Base-by-base conservation (phyloP, 2,113 vertebrate species). In the Myxocyprinus asiaticus region DNA sequence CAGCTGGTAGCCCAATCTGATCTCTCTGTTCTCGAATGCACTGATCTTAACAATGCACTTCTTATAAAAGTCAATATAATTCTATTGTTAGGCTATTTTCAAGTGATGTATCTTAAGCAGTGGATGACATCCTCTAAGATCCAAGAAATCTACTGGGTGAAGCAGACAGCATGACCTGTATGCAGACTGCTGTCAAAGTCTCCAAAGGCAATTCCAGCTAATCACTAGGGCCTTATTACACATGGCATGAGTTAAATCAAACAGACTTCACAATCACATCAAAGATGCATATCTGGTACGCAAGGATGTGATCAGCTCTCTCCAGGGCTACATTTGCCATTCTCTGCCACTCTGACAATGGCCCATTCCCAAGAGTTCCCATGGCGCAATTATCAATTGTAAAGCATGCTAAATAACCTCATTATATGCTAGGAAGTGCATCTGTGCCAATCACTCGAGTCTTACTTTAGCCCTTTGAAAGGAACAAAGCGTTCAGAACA, bases 341-440 rank as follows among this genome's bases (percentile, higher is more conserved):
- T 61, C 12, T 59, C 53, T 42, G 10, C 12, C 53, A 9, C 63
- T 80, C 42, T 43, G 15, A n/a, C 42, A 47, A 70, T 67, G 50
- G 74, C 63, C 74, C 53, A 5, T 8, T 67, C 62, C 22, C 22
- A 33, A 33, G 22, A 33, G 22, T 33, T 33, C 22, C 22, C 22
- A 33, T 33, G 22, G 22, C 22, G 22, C 22, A 33, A 33, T 33
- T 33, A 33, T 33, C 22, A 33, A 70, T 75, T 75, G 61, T 74
- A 51, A 70, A 64, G 58, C 22, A 50, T 78, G 63, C 76, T 77
- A 68, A 81, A 76, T 77, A 67, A 69, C 74, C 82, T 56, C 69
- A 78, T 68, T 75, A 77, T 75, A 45, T 45, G 48, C 64, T 78
- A 56, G 68, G 79, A 77, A 55, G 9, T 44, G 58, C n/a, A 47